Evolutionary conservation across 1,140 invertebrate genomes (phyloP), one percentile per base, ranked within the genome.

Genomic region (Drosophila parvula): DNA sequence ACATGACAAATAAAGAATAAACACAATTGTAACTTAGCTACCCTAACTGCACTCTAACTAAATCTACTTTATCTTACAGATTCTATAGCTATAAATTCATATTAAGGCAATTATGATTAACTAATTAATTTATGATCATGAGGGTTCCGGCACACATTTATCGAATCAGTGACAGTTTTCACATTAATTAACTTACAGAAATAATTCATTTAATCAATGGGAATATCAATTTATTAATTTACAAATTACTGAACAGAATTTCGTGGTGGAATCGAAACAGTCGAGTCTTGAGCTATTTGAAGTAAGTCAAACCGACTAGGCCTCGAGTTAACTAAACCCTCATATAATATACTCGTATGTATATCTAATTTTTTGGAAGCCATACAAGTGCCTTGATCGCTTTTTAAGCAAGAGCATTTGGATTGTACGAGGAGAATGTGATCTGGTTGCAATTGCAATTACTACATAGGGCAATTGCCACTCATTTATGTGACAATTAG

Each of bases 401-500:
- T 27, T 38, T 55, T n/a, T 9, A 3, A 32, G 7, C 30, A 22
- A 43, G 38, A n/a, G 41, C 41, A 71, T 36, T 55, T 38, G 5
- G 11, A 18, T 18, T 30, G 47, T 53, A 44, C 36, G 2, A 59
- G 40, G 53, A 22, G 11, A 11, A 53, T 36, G 41, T 44, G 60
- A 76, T 76, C 43, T 41, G 60, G 41, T 55, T 60, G 22, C 58
- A 64, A 68, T 61, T 85, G 43, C 69, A 71, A 36, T 71, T 71
- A 22, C 65, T 32, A n/a, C n/a, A n/a, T n/a, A 48, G 43, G 68
- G 65, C 63, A 74, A 65, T 60, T 62, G 38, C 63, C 53, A 84
- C 61, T 86, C 64, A 86, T 86, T 81, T 70, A 60, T 47, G 63
- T 65, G 67, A 65, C 67, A 84, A 84, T 71, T 76, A 76, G 68